phyloP scores from a whole-genome alignment of 2,888 invertebrate genomes.

The Sinohyriopsis cumingii region DNA sequence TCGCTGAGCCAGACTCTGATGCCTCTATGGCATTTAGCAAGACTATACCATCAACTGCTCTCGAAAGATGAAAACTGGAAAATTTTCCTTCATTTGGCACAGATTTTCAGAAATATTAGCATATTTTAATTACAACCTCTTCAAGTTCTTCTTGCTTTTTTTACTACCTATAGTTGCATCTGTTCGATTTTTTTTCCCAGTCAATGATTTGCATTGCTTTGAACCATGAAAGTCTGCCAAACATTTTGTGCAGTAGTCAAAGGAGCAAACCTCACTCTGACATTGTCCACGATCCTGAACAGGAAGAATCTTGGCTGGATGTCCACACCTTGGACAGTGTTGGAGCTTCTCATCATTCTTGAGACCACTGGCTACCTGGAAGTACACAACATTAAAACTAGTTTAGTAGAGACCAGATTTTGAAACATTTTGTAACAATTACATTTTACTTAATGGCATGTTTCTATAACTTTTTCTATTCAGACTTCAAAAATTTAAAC shows the following conservation, averaged over 20 bases:
- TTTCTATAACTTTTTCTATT: no score
- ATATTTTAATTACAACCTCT: slow-evolving; percentile 34
- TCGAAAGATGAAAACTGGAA: no score
- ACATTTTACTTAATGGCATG: no score
- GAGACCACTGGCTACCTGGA: slow-evolving; percentile 47
- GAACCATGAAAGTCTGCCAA: slow-evolving; percentile 47
- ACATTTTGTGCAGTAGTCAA: slow-evolving; percentile 57
- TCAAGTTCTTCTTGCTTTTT: slow-evolving; percentile 53
- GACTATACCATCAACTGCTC: no score
- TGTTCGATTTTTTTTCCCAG: no score
- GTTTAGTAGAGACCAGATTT: neutral
- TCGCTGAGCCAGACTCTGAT: no score
- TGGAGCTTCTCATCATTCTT: slow-evolving; percentile 55
- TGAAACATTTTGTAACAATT: neutral
- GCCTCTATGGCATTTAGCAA: no score
- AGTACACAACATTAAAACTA: slow-evolving; percentile 6
- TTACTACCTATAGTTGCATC: slow-evolving; percentile 38
- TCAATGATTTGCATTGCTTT: no score
- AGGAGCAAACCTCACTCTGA: slow-evolving; percentile 40
- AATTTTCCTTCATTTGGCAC: no score
- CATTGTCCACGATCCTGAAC: slow-evolving; percentile 52
- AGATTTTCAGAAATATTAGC: no score
- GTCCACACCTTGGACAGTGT: slow-evolving; percentile 57
- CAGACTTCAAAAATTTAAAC: no score
- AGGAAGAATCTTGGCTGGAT: slow-evolving; percentile 49